These are phyloP conservation scores for Cebus imitator DNA, from an alignment of 2,113 vertebrate species.

Conservation along the genomic window DNA sequence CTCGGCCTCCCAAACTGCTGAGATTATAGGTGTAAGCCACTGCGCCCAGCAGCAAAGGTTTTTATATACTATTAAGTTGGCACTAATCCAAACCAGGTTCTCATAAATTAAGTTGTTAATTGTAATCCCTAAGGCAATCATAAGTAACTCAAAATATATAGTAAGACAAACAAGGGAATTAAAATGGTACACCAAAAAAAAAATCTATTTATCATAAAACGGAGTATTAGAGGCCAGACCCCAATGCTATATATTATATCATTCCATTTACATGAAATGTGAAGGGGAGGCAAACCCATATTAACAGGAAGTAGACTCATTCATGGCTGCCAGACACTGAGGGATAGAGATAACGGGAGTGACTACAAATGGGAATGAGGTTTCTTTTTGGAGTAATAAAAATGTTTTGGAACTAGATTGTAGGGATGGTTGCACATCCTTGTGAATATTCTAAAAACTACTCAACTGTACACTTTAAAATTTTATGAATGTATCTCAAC, in stretches of 20 bases:
- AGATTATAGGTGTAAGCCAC: too few relatives aligned
- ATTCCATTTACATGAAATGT: not conserved
- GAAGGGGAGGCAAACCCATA: not conserved
- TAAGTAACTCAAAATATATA: not conserved
- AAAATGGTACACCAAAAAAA: not conserved
- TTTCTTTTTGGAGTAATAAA: not conserved
- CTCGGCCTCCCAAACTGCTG: too few relatives aligned
- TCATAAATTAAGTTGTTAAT: not conserved
- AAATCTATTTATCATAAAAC: not conserved
- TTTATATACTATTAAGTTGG: not conserved
- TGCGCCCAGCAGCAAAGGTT: too few relatives aligned
- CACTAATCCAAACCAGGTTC: not conserved
- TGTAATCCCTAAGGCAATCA: not conserved
- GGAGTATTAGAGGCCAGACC: not conserved
- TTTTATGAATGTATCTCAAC: not conserved
- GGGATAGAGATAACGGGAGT: not conserved
- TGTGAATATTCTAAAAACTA: slow-evolving; percentile 15
- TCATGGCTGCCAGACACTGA: not conserved
- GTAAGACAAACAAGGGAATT: slow-evolving; percentile 14
- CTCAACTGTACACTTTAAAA: not conserved
- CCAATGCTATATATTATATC: not conserved
- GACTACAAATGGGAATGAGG: not conserved
- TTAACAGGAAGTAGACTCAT: not conserved
- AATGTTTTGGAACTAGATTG: not conserved
- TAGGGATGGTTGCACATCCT: not conserved